phyloP scores from a whole-genome alignment of 2,113 vertebrate genomes.

The Ictalurus punctatus region DNA sequence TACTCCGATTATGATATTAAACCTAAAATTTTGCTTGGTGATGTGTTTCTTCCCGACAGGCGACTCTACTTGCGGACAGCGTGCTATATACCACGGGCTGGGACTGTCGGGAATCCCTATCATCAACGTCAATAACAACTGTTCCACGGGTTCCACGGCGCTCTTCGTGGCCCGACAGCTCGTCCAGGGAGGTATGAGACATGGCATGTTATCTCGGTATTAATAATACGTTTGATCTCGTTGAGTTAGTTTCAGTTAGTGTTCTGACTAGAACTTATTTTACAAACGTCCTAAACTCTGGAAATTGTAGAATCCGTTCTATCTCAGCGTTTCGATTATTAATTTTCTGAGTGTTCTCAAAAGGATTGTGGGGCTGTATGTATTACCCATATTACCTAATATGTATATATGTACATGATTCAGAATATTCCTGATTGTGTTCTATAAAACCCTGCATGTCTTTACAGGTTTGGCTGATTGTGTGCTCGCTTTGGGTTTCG shows the following conservation, averaged over 20 bases:
- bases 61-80: constrained; percentile 89
- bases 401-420: not conserved
- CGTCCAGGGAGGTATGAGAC: constrained; percentile 84
- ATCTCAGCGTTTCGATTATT: not conserved
- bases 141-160: constrained; percentile 92
- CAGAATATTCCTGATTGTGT: not conserved
- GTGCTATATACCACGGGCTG: constrained; percentile 91
- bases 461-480: constrained; percentile 85
- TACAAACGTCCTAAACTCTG: not conserved
- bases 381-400: too few species aligned
- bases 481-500: constrained; percentile 92
- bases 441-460: not conserved
- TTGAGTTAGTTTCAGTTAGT: not conserved
- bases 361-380: not conserved
- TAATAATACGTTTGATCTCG: not conserved
- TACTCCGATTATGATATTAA: not conserved
- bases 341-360: not conserved
- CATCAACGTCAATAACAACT: constrained; percentile 96
- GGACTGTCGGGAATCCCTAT: constrained; percentile 95
- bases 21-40: not conserved
- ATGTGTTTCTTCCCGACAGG: constrained; percentile 67
- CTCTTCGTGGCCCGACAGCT: constrained; percentile 88
- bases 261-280: not conserved
- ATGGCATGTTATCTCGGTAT: not conserved
- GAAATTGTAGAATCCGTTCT: too few species aligned